Base-by-base conservation (phyloP, 2,888 invertebrate species). In the Saturnia pavonia region DNA sequence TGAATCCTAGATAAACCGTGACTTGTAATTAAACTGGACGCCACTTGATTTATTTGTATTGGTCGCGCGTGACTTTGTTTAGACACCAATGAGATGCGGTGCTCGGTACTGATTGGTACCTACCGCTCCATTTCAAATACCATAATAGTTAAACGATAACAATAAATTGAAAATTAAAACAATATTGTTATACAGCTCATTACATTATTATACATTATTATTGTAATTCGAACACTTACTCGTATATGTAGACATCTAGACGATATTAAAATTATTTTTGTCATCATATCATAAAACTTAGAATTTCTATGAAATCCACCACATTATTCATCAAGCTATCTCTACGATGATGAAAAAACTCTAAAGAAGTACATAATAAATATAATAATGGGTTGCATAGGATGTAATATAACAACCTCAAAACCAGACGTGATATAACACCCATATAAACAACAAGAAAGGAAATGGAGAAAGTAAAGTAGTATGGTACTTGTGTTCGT, bases 1-100 rank as follows among this genome's bases (percentile, higher is more conserved):
- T 79, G 79, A 81, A 82, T 82, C 80, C 80, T 77, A 85, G 83
- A 82, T 84, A 78, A 78, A 77, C 78, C 77, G 76, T 77, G 80
- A 78, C 73, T 76, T 69, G 78, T 81, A 83, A 85, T 85, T 85
- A 85, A 82, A 81, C 71, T 77, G 76, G 83, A 84, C 82, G 77
- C 76, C 77, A 77, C 75, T 74, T 82, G 84, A 85, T 85, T 85
- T 85, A 85, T 84, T 60, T 70, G 73, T 43, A 40, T 54, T 66
- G 70, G 51, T 70, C 40, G 70, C 51, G 67, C 67, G 70, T 70
- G 70, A 70, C 70, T 60, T 60, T 66, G 22, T 42, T 43, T 43
- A 51, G 70, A 67, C 25, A 54, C 54, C 67, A 67, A 51, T 42
- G 45, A 51, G 69, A 43, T 60, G 57, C 43, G 57, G 57, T 65